Evolutionary conservation across 2,113 vertebrate species (phyloP), one percentile per base, ranked within the genome.

Genomic region (Heloderma charlesbogerti): DNA sequence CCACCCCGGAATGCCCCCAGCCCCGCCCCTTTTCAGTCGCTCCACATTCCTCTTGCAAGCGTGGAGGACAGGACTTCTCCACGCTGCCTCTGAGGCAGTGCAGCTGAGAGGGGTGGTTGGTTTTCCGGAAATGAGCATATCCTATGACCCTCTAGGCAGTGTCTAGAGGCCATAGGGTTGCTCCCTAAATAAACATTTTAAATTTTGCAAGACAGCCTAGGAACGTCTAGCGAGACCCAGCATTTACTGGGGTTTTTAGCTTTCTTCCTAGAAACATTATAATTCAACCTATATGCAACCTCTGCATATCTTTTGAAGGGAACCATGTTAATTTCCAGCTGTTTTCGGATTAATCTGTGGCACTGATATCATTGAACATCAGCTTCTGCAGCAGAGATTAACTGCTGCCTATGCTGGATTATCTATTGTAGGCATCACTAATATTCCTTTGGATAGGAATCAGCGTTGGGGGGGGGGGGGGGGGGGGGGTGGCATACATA

Each of bases 311-410:
- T 93, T 31, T 88, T 93, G 48, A 94, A 93, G 84, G 91, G 48
- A 29, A 86, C 69, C 34, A 63, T 85, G 72, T 85, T 94, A 95
- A 95, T 94, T 83, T 91, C 86, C 89, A 80, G 25, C 84, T 94
- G 45, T 92, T 96, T 95, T 92, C 91, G 92, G 84, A 94, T 91
- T 86, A 93, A 6, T 90, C 94, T 93, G 9, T 80, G 93, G 40
- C 20, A 60, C 84, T 93, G 84, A 90, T 92, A 91, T 89, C 78
- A 92, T 18, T 48, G 88, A 91, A 74, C 88, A 93, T 84, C 84
- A 72, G 12, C 87, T 92, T 94, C 89, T 94, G 88, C 57, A 92
- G 75, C 54, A 91, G 75, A 93, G 90, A 93, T 93, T 95, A 92
- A 89, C 87, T 34, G 12, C 94, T 29, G 13, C 94, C 74, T 94